Base-by-base conservation (phyloP, 1,140 invertebrate genomes). In the Drosophila lini region DNA sequence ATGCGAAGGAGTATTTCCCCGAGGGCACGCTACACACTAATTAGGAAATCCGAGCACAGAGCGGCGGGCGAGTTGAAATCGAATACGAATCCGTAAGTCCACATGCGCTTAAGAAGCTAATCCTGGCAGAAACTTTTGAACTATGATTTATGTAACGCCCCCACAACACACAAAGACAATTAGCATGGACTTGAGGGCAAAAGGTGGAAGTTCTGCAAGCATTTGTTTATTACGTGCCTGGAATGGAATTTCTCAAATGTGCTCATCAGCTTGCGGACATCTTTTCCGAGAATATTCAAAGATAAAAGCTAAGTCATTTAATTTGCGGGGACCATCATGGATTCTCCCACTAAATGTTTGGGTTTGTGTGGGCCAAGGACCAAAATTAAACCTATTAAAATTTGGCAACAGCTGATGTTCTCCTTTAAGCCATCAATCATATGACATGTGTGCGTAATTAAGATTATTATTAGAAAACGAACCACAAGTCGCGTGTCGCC, bases 61-160 rank as follows among this genome's bases (percentile, higher is more conserved):
- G 60, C 70, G 34, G 15, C 48, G 25, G 45, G n/a, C 15, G 41
- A 70, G 67, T 70, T 45, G 40, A 28, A 71, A 40, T 70, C 71
- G 48, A 80, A 71, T 61, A 44, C 22, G 31, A 31, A 62, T 65
- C 41, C 25, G 25, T 13, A 55, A 60, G 38, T 60, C 50, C 67
- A 74, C 52, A 86, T 86, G 82, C 83, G 74, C 56, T 82, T 88
- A 74, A 59, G 60, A 19, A 88, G 67, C 67, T 88, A 86, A 88
- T 88, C 84, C 83, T 63, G 60, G 76, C 38, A 71, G 63, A 81
- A 89, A 84, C 69, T 89, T 89, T 89, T 89, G 78, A 89, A 89
- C 85, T 89, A 78, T 89, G 80, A 88, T 89, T 88, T 83, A 89
- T 88, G 83, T 78, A 65, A 78, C 44, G 55, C 55, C 47, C 62